phyloP scores from a whole-genome alignment of 2,113 vertebrate genomes.

The Alouatta palliata region DNA sequence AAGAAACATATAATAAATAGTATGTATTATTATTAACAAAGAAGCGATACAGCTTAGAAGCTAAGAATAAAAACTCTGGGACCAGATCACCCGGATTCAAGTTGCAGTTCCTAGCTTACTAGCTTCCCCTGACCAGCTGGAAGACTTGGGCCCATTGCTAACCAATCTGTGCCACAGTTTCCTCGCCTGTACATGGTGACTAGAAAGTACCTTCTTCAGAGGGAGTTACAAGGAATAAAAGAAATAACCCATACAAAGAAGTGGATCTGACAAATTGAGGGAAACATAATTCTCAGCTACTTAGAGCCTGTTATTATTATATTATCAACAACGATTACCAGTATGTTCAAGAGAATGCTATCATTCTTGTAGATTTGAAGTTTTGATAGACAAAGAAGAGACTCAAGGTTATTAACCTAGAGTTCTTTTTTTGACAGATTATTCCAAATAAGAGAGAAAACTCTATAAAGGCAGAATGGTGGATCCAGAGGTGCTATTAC shows the following conservation, averaged over 20 bases:
- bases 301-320: background rate
- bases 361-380: background rate
- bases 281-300: background rate
- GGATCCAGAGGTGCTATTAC: background rate
- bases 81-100: background rate
- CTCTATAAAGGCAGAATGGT: background rate
- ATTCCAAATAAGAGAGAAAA: constrained; percentile 11
- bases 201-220: background rate
- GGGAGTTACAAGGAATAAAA: background rate
- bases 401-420: background rate
- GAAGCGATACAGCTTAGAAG: background rate
- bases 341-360: background rate
- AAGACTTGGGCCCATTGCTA: background rate
- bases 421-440: background rate
- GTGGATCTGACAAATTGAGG: background rate
- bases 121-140: too few relatives aligned
- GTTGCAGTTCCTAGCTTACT: background rate
- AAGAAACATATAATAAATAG: background rate
- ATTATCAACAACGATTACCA: background rate
- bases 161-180: background rate
- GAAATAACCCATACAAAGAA: background rate
- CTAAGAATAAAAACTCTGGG: background rate
- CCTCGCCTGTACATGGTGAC: background rate
- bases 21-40: background rate
- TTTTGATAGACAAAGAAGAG: background rate